Evolutionary conservation across 2,113 vertebrate genomes (phyloP), one percentile per base, ranked within the genome.

Genomic region (Perognathus longimembris): DNA sequence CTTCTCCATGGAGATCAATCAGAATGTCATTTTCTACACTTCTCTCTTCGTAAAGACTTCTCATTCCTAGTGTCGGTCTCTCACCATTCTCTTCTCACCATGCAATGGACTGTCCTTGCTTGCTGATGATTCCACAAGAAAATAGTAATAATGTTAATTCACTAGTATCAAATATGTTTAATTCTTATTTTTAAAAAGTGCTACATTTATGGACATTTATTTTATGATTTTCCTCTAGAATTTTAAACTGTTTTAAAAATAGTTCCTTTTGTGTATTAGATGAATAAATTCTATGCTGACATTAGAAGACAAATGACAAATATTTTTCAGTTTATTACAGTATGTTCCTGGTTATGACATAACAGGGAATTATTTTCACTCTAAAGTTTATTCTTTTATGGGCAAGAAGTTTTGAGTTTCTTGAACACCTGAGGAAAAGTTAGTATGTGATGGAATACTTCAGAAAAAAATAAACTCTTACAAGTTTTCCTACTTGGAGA

Each of bases 261-360:
- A 36, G 12, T 14, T 76, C 9, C 15, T n/a, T 50, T 90, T 81
- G 84, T 57, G 50, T 5, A 64, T 63, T 38, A 85, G 38, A 50
- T 54, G 6, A 89, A 8, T 42, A 1, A 71, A 86, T 36, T 86
- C 73, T 61, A 64, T 32, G 1, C 10, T 40, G 34, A 38, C 78
- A 88, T 42, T 36, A 30, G 7, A 92, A 85, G 7, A 85, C 77
- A 54, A 84, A 77, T 26, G 1, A 40, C 40, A 76, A 21, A 54
- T 22, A 64, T 50, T 81, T 85, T 78, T 42, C 12, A 90, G 30
- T 36, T 83, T 32, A 61, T 76, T 88, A 89, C 64, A 83, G 69
- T 20, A 85, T 26, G 7, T 78, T 83, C 5, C 17, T 67, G 28
- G 74, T 22, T 92, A 45, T 73, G 50, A 76, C 10, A 82, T 40